A percentile compares a stretch with the other conserved stretches of the same genome.
These are phyloP conservation scores for Drosophila cardini DNA, from an alignment of 1,140 invertebrate species.

Conservation along the genomic window DNA sequence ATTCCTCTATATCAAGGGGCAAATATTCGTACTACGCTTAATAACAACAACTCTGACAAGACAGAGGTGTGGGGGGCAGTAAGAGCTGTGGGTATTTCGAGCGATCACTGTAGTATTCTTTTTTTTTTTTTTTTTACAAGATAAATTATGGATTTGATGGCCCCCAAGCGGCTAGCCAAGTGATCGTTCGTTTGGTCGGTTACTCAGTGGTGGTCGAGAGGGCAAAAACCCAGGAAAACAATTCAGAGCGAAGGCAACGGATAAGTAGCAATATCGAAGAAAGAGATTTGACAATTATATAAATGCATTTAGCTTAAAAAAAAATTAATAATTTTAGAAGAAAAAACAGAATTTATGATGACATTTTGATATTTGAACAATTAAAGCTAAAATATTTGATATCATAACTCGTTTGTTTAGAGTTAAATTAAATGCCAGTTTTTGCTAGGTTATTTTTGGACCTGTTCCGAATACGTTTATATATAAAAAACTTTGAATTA, in stretches of 20 bases:
- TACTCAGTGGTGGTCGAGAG: conserved; percentile 14
- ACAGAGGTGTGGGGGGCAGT: conserved; percentile 18
- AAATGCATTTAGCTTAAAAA: neutral
- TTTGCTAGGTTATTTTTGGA: neutral
- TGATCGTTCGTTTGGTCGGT: conserved; percentile 15
- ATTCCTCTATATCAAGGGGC: conserved; percentile 2
- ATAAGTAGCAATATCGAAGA: neutral
- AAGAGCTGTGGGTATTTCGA: neutral
- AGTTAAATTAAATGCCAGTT: neutral
- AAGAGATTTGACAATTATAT: neutral
- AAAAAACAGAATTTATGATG: neutral
- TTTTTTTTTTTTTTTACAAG: conserved; percentile 37
- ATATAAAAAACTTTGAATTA: neutral
- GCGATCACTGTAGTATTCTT: conserved; percentile 1
- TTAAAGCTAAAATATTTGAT: conserved; percentile 1
- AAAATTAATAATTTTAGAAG: neutral
- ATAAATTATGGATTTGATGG: conserved; percentile 69
- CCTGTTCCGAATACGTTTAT: neutral
- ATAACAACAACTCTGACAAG: conserved; percentile 40
- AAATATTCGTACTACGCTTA: conserved; percentile 21
- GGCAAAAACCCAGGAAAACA: conserved; percentile 37
- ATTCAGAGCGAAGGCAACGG: conserved; percentile 2
- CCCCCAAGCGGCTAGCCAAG: conserved; percentile 16
- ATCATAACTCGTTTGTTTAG: conserved; percentile 10
- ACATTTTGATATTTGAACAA: neutral